Conservation (phyloP, 2,113 vertebrate genomes). For the Chloebia gouldiae region DNA sequence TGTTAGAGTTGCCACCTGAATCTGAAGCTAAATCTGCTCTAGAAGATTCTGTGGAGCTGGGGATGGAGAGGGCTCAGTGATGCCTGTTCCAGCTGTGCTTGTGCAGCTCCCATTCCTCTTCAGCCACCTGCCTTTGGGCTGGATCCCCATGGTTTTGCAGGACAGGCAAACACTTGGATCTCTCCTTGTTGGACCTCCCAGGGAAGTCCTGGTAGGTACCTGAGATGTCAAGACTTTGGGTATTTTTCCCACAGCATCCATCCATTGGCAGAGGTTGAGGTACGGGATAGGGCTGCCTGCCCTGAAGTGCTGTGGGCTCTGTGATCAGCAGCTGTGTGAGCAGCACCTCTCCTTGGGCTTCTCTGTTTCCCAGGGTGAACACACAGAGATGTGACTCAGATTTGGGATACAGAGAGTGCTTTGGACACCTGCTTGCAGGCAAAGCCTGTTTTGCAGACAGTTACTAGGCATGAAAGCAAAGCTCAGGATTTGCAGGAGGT, state of each 20-base stretch:
- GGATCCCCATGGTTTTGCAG: neutral
- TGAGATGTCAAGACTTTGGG: neutral
- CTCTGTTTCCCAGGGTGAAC: neutral
- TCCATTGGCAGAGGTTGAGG: neutral
- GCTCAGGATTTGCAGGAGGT: neutral
- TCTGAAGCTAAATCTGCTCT: neutral
- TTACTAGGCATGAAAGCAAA: neutral
- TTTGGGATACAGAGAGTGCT: neutral
- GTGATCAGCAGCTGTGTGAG: neutral
- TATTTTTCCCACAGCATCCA: neutral
- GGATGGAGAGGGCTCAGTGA: rapidly evolving
- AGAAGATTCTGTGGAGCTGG: neutral
- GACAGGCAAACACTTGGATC: neutral
- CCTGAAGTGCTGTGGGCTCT: neutral
- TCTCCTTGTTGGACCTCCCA: neutral
- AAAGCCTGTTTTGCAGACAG: neutral
- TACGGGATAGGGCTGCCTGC: rapidly evolving
- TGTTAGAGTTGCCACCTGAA: neutral
- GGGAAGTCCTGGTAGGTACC: neutral
- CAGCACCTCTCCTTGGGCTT: neutral
- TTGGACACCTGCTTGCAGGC: neutral
- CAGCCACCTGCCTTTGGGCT: neutral
- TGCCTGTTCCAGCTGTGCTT: neutral
- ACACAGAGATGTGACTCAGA: neutral
- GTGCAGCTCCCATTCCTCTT: neutral